These are phyloP conservation scores for Smutsia temminckii DNA, from an alignment of 2,797 vertebrate species.

Conservation along the genomic window DNA sequence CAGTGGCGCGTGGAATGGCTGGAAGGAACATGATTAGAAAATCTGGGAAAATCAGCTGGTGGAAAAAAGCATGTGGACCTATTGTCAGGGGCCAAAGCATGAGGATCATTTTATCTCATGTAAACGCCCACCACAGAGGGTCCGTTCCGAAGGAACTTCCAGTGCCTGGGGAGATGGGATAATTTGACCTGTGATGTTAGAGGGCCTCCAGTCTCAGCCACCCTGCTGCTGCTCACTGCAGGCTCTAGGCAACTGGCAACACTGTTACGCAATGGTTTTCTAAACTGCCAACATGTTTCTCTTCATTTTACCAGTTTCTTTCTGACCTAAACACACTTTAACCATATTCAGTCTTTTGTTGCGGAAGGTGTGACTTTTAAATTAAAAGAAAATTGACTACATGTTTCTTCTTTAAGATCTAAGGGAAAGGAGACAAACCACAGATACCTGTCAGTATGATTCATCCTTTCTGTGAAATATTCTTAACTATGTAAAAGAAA, in stretches of 20 bases:
- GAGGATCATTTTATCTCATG: not conserved
- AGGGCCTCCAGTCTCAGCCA: not conserved
- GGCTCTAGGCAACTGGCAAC: not conserved
- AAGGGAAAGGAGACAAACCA: not conserved
- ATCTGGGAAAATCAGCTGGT: not conserved
- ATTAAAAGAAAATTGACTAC: not conserved
- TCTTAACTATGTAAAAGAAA: not conserved
- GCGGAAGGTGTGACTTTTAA: not conserved
- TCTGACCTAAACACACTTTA: not conserved
- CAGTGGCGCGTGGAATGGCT: not conserved
- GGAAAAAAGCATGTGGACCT: not conserved
- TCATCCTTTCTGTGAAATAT: not conserved
- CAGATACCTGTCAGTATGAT: not conserved
- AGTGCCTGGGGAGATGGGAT: accelerated
- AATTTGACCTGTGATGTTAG: not conserved
- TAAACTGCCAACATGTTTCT: not conserved
- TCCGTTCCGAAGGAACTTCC: not conserved
- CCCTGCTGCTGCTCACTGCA: not conserved
- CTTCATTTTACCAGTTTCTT: not conserved
- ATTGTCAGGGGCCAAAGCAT: not conserved
- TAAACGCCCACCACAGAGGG: not conserved
- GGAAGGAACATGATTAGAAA: not conserved
- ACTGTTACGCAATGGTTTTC: not conserved
- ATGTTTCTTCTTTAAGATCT: not conserved
- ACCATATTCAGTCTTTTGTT: not conserved